Percentiles rank a stretch among this genome's conserved stretches.
Evolutionary conservation across 2,797 vertebrate species (phyloP).

Genomic region (Manis javanica): DNA sequence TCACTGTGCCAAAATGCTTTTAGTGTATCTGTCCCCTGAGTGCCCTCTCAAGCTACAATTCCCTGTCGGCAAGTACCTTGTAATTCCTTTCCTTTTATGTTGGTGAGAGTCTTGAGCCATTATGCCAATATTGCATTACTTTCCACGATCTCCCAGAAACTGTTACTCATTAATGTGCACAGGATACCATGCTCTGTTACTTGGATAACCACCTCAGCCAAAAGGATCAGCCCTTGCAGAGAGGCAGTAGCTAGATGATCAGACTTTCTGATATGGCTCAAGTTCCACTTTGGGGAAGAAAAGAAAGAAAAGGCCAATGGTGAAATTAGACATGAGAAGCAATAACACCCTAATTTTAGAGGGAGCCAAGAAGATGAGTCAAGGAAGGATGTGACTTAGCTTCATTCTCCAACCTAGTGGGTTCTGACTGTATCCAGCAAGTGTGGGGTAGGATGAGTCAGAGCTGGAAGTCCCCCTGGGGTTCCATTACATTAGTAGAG

Average conservation of each 20-base stretch:
- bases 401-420: background rate
- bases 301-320: background rate
- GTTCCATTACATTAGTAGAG: constrained; percentile 6
- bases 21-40: constrained; percentile 71
- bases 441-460: constrained; percentile 3
- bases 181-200: constrained; percentile 31
- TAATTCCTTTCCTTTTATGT: constrained; percentile 80
- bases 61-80: constrained; percentile 73
- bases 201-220: constrained; percentile 68
- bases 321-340: background rate
- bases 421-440: constrained; percentile 23
- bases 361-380: background rate
- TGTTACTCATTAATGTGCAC: constrained; percentile 65
- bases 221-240: constrained; percentile 16
- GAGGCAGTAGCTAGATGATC: constrained; percentile 32
- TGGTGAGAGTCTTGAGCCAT: constrained; percentile 75
- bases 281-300: background rate
- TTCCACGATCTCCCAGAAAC: constrained; percentile 64
- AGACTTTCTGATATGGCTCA: background rate
- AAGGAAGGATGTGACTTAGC: background rate
- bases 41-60: constrained; percentile 69
- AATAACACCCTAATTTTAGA: background rate
- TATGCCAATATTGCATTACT: constrained; percentile 66
- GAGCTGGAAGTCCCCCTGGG: constrained; percentile 43
- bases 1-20: constrained; percentile 70